Base-by-base conservation (phyloP, 2,888 invertebrate genomes). In the Poecilus cupreus region DNA sequence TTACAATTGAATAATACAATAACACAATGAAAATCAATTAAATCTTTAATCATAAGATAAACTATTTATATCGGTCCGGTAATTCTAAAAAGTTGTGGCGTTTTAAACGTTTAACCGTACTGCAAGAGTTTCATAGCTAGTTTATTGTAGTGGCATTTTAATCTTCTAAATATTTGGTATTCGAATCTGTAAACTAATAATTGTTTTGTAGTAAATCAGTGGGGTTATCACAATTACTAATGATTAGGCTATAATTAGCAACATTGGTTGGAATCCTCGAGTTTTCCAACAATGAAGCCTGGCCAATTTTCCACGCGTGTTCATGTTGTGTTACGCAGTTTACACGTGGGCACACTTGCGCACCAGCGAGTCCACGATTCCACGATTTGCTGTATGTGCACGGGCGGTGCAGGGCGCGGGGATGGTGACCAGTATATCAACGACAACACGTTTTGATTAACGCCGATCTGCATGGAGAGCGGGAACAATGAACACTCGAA, bases 361-460 rank as follows among this genome's bases (percentile, higher is more conserved):
- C 64, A 32, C 51, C 51, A 51, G 18, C 18, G 51, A n/a, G 3
- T 51, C 18, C 51, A 18, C 51, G 51, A 51, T 51, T 3, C 51
- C 32, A 32, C 32, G 32, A 43, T 43, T 43, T 43, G 43, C 11
- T 11, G 11, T 43, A n/a, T n/a, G n/a, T n/a, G n/a, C n/a, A n/a
- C n/a, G n/a, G n/a, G n/a, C n/a, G n/a, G 4, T 11, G 13, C 0
- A n/a, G 60, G 60, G 60, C n/a, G 60, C n/a, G 11, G 60, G 24
- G 24, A 37, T 18, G 16, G 32, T 60, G 24, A 60, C 64, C 64
- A 72, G 72, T 82, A 83, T 83, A 82, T 83, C 81, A 82, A 83
- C 83, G 82, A 83, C 83, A 84, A 83, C 84, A 84, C 83, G 83
- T 83, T 84, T 83, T 83, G 83, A 83, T 84, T 84, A 84, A 83